Percentiles rank a stretch among this genome's conserved stretches.
Conservation (phyloP, 2,113 vertebrate genomes). For the Vidua chalybeata region DNA sequence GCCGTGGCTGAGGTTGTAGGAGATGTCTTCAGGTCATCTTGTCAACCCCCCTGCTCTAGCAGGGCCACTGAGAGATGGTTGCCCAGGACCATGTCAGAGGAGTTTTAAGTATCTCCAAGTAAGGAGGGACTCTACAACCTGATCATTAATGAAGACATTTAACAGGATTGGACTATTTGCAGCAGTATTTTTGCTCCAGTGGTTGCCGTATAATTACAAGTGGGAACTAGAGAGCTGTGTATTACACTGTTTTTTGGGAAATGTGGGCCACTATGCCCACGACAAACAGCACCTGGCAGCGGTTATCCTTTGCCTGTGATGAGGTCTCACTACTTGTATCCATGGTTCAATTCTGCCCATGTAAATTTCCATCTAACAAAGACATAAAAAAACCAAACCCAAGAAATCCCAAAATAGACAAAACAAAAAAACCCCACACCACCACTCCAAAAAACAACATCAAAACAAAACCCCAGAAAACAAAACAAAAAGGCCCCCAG, state of each 20-base stretch:
- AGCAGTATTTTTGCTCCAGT: not conserved
- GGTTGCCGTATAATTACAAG: not conserved
- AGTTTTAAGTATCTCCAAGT: not conserved
- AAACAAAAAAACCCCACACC: not conserved
- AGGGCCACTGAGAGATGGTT: not conserved
- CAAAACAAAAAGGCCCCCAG: not conserved
- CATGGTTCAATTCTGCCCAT: not conserved
- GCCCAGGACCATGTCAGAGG: rapidly evolving
- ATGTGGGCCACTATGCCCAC: not conserved
- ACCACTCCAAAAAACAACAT: not conserved
- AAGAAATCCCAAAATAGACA: not conserved
- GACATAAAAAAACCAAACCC: not conserved
- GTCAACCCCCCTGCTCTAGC: not conserved
- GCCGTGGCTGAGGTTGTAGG: not conserved
- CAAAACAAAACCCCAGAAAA: not conserved
- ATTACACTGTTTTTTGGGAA: not conserved
- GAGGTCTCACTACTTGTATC: not conserved
- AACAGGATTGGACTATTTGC: not conserved
- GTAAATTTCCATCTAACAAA: not conserved
- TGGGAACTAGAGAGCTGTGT: not conserved
- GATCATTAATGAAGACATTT: not conserved
- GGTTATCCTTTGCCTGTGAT: not conserved
- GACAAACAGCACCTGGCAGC: not conserved
- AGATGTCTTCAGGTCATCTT: not conserved
- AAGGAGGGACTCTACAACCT: not conserved